Evolutionary conservation across 2,888 invertebrate genomes (phyloP), one percentile per base, ranked within the genome.

Genomic region (Cybosia mesomella): DNA sequence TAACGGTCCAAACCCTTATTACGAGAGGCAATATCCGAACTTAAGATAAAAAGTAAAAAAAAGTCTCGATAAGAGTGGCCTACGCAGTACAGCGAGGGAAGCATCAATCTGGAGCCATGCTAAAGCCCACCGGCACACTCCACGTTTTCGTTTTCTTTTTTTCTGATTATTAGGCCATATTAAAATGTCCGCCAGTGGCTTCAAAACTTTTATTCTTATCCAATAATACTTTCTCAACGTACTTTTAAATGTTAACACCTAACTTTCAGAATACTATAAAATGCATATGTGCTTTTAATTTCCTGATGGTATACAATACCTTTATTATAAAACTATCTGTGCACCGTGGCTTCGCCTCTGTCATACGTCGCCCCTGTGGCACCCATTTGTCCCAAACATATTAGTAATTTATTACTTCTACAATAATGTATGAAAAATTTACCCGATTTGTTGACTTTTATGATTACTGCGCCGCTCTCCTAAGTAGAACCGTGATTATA

Each of bases 101-200:
- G 91, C 92, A 92, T 93, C 93, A 93, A 94, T 93, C 93, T 90
- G 88, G 83, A 79, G 83, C 85, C 87, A 88, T 91, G 93, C 92
- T 92, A 91, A 93, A 94, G 93, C 92, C 92, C 92, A 92, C 92
- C 91, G 91, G 89, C 90, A 86, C 88, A 89, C 88, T 88, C 81
- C 82, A 80, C 75, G 75, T 80, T 66, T 66, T 90, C 91, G 62
- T 93, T 92, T 91, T 79, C 88, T 88, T 85, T 87, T 82, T 90
- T 91, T 90, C 89, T 88, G 90, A 92, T 94, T 94, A 94, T 94
- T 94, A 94, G 91, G 88, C 91, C 90, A 93, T 93, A 93, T 94
- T 94, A 93, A 93, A 93, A 92, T 90, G 87, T 92, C 87, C 85
- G 87, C 58, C 91, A 87, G 86, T 62, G 89, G 67, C 70, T 82